phyloP scores from a whole-genome alignment of 2,113 vertebrate genomes.

The Mesembrinibis cayennensis region DNA sequence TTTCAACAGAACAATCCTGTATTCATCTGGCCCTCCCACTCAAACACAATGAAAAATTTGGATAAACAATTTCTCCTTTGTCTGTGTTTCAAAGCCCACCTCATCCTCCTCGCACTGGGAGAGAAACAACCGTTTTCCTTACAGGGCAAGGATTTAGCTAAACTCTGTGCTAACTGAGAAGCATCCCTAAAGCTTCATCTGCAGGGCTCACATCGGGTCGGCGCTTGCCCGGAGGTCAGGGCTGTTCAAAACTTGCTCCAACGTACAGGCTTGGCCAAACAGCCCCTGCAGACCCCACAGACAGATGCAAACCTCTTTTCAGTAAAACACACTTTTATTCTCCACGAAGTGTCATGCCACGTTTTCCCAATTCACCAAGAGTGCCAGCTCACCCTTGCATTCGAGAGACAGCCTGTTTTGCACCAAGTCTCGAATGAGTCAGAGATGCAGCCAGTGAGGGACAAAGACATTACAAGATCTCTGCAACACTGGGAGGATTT shows the following conservation, averaged over 20 bases:
- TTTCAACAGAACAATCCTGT: neutral
- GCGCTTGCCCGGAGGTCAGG: neutral
- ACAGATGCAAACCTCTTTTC: neutral
- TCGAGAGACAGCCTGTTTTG: neutral
- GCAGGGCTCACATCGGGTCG: neutral
- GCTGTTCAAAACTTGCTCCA: neutral
- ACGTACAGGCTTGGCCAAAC: accelerated
- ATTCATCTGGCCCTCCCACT: constrained; percentile 33
- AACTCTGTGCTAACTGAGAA: neutral
- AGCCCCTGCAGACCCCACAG: neutral
- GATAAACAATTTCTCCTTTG: constrained; percentile 42
- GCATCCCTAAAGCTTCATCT: neutral
- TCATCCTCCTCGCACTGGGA: neutral
- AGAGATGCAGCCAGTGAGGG: neutral
- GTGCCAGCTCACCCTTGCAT: neutral
- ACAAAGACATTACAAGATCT: neutral
- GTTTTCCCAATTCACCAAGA: neutral
- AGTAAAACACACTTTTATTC: neutral
- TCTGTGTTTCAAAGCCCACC: neutral
- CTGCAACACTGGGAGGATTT: neutral
- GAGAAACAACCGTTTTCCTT: neutral
- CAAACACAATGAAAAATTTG: neutral
- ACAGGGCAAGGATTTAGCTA: neutral
- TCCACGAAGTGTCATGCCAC: neutral
- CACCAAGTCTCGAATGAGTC: neutral